Percentiles rank a stretch among this genome's conserved stretches.
These are phyloP conservation scores for Misgurnus anguillicaudatus DNA, from an alignment of 2,113 vertebrate species.

Conservation along the genomic window DNA sequence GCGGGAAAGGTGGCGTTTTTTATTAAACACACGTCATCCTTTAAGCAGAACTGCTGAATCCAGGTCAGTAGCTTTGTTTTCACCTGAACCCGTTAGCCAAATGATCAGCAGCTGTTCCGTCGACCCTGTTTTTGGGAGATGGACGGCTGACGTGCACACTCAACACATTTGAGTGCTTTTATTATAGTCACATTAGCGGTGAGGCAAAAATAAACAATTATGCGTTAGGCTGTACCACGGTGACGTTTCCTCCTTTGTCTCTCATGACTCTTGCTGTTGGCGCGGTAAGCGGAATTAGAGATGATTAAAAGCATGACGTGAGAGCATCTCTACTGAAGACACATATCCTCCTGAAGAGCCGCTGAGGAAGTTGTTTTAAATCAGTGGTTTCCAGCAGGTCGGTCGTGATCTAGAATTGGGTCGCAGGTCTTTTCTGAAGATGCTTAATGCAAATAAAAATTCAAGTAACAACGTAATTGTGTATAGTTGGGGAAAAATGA, in stretches of 20 bases:
- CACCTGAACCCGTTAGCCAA: constrained; percentile 22
- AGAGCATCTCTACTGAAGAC: constrained; percentile 67
- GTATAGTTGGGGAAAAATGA: no score
- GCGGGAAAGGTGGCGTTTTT: constrained; percentile 6
- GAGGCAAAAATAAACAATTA: neutral
- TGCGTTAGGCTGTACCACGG: constrained; percentile 4
- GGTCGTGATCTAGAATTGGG: neutral
- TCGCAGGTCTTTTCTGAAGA: no score
- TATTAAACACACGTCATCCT: constrained; percentile 3
- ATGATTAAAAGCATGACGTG: constrained; percentile 76
- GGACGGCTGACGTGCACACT: neutral
- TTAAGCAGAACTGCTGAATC: neutral
- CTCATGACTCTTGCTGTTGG: constrained; percentile 63
- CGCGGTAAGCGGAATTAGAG: constrained; percentile 77
- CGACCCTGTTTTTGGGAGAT: neutral
- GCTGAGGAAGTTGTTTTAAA: constrained; percentile 37
- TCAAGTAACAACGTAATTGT: no score
- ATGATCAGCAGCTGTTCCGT: constrained; percentile 29
- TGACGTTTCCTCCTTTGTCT: neutral
- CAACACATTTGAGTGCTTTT: neutral
- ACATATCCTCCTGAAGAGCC: constrained; percentile 62
- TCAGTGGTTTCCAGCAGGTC: constrained; percentile 16
- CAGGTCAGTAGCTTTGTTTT: constrained; percentile 30
- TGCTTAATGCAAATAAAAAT: no score
- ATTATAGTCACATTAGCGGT: neutral